Base-by-base conservation (phyloP, 2,888 invertebrate genomes). In the Scaptomyza cyrtandrae region DNA sequence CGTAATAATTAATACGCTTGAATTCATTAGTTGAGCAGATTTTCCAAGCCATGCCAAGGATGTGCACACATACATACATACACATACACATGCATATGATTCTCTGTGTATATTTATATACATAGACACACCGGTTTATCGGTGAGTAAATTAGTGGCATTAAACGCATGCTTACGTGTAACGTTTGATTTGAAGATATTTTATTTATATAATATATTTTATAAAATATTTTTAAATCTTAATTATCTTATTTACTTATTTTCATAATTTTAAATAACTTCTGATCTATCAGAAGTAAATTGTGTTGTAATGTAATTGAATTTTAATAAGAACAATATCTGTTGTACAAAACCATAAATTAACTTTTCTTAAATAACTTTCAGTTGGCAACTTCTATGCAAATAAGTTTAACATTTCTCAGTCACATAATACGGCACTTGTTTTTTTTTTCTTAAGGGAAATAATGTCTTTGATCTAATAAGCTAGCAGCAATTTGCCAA, bases 1-100 rank as follows among this genome's bases (percentile, higher is more conserved):
- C 88, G 88, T 89, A 89, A 86, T 89, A 86, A 88, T 86, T 89
- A 88, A 85, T 87, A 89, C 89, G 89, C 85, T 80, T 87, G 86
- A 88, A 88, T 84, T 84, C 89, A 89, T 85, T 89, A 89, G 89
- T 89, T 84, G 85, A 88, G 84, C 89, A 74, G 78, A 86, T 86
- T 84, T 86, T 84, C 83, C 88, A 83, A 80, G 89, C 74, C 78
- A 81, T 48, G 61, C 70, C 83, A 73, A 80, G 77, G 77, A 74
- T 71, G 53, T 55, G 44, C 39, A 60, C 66, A 78, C 55, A 63
- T 55, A 46, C 39, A 60, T 64, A 74, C 60, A 58, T 55, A 44
- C 39, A 60, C 57, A 63, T 58, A 46, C 39, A 60, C 60, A 58
- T 46, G 57, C 7, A 37, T 31, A 24, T 35, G 29, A 11, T 10